Evolutionary conservation across 1,140 invertebrate genomes (phyloP).

Genomic region (Macrobrachium rosenbergii): DNA sequence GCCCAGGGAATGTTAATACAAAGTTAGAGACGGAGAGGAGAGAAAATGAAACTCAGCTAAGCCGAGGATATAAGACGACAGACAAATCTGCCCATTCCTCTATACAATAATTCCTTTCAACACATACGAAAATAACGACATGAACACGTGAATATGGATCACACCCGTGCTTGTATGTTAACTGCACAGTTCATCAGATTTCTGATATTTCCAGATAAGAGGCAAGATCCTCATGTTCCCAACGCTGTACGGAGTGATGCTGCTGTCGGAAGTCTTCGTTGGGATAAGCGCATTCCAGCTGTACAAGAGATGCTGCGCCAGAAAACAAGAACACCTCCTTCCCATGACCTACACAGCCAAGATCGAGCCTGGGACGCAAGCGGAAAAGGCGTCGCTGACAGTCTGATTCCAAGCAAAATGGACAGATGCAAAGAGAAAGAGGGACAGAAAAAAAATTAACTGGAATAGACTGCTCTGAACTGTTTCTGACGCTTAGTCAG

Average conservation of each 20-base stretch:
- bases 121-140: too few relatives aligned
- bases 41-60: too few relatives aligned
- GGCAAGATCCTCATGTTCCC: slow-evolving; percentile 7
- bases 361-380: not conserved
- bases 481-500: too few relatives aligned
- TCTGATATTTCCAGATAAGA: not conserved
- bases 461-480: not conserved
- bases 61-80: too few relatives aligned
- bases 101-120: too few relatives aligned
- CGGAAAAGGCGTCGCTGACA: not conserved
- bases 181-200: not conserved
- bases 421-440: not conserved
- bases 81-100: too few relatives aligned
- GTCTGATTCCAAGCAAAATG: too few relatives aligned
- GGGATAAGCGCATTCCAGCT: slow-evolving; percentile 1
- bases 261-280: not conserved
- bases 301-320: not conserved
- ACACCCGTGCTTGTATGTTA: not conserved
- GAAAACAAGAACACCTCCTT: not conserved
- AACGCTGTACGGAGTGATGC: slow-evolving; percentile 26
- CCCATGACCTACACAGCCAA: not conserved
- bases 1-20: too few relatives aligned
- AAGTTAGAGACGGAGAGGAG: too few relatives aligned
- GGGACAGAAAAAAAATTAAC: not conserved
- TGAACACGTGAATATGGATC: too few relatives aligned